phyloP scores from a whole-genome alignment of 2,797 vertebrate species.

The Oryzias dopingdopingensis region DNA sequence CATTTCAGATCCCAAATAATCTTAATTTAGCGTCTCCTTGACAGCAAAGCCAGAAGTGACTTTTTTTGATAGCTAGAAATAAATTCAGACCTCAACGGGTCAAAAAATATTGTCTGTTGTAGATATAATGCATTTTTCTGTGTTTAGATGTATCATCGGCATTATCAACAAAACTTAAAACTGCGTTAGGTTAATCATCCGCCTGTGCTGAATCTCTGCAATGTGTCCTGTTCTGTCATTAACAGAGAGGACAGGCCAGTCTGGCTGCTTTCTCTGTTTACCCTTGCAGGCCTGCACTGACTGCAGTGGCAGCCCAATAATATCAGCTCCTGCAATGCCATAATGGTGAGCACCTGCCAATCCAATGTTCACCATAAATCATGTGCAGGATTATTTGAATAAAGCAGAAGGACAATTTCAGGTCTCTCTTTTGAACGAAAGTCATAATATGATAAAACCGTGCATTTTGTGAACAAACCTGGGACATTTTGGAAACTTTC shows the following conservation, averaged over 20 bases:
- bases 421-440: constrained; percentile 41
- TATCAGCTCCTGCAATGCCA: constrained; percentile 70
- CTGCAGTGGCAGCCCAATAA: constrained; percentile 69
- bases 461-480: constrained; percentile 1
- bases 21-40: no score
- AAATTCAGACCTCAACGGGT: no score
- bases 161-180: constrained; percentile 2
- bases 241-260: constrained; percentile 51
- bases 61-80: no score
- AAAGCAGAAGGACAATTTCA: constrained; percentile 38
- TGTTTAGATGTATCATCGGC: no score
- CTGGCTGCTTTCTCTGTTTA: constrained; percentile 61
- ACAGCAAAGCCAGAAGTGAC: no score
- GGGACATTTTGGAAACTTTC: constrained; percentile 13
- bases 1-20: no score
- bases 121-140: no score
- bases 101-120: no score
- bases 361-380: constrained; percentile 47
- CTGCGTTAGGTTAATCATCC: constrained; percentile 8
- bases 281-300: constrained; percentile 61
- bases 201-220: constrained; percentile 13
- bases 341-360: constrained; percentile 73
- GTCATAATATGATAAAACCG: constrained; percentile 28
- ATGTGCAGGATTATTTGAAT: constrained; percentile 71
- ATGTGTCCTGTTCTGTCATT: constrained; percentile 43